Conservation (phyloP, 1,140 invertebrate species). For the Mylabris phalerata region DNA sequence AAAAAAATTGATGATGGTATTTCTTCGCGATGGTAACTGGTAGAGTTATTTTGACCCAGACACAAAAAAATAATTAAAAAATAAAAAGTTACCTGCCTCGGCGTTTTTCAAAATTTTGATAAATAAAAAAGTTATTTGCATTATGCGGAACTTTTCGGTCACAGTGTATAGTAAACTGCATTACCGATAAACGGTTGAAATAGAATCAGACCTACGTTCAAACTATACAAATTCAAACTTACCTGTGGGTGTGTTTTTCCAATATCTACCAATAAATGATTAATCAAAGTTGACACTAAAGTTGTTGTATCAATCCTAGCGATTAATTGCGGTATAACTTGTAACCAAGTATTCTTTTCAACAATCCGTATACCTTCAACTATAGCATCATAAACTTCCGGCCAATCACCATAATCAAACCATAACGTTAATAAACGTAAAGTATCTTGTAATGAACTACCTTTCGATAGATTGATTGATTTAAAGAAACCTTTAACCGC, state of each 20-base stretch:
- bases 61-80: too few species aligned
- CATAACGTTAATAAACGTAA: slow-evolving; percentile 85
- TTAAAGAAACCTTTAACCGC: slow-evolving; percentile 50
- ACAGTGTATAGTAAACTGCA: too few species aligned
- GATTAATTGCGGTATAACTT: slow-evolving; percentile 98
- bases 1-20: too few species aligned
- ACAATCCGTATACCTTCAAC: slow-evolving; percentile 87
- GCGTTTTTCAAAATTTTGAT: too few species aligned
- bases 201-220: too few species aligned
- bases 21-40: too few species aligned
- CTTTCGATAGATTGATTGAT: slow-evolving; percentile 86
- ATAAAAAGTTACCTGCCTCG: too few species aligned
- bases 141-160: too few species aligned
- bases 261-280: slow-evolving; percentile 90
- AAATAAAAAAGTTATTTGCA: too few species aligned
- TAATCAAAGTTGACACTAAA: slow-evolving; percentile 83
- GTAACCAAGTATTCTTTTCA: slow-evolving; percentile 97
- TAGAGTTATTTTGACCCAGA: too few species aligned
- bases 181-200: too few species aligned
- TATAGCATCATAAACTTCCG: slow-evolving; percentile 89
- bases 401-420: slow-evolving; percentile 92
- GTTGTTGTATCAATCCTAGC: slow-evolving; percentile 92
- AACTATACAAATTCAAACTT: not conserved
- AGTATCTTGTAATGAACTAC: slow-evolving; percentile 96
- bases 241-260: slow-evolving; percentile 74